phyloP scores from a whole-genome alignment of 2,888 invertebrate genomes.

The Caenorhabditis sinica region DNA sequence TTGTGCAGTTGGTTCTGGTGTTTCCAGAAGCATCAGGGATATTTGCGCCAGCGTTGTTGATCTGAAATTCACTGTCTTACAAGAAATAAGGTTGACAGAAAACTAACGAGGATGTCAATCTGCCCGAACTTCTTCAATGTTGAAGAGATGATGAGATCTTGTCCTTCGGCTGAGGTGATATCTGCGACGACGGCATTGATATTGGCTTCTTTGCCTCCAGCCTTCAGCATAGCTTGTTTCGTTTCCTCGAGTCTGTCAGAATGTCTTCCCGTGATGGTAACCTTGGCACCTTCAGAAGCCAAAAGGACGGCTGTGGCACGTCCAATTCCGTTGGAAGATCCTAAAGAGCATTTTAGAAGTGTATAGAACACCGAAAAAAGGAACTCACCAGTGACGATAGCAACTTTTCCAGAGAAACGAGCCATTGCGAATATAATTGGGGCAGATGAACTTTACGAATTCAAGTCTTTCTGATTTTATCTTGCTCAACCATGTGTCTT shows the following conservation, averaged over 20 bases:
- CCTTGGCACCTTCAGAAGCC: slow-evolving; percentile 51
- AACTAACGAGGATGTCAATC: slow-evolving; percentile 42
- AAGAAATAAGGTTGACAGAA: neutral
- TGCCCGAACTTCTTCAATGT: slow-evolving; percentile 46
- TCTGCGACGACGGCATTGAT: slow-evolving; percentile 19
- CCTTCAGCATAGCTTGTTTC: slow-evolving; percentile 20
- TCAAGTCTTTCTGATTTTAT: neutral
- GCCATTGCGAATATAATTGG: slow-evolving; percentile 4
- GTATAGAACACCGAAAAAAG: neutral
- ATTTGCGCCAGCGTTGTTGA: slow-evolving; percentile 49
- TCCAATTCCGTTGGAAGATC: slow-evolving; percentile 48
- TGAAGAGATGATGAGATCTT: slow-evolving; percentile 21
- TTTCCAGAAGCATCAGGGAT: slow-evolving; percentile 28
- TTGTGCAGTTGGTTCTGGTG: slow-evolving; percentile 8
- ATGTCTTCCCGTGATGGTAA: slow-evolving; percentile 51
- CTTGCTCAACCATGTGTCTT: neutral
- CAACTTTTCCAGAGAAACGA: slow-evolving; percentile 52
- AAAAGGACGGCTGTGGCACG: slow-evolving; percentile 44
- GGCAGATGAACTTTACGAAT: neutral
- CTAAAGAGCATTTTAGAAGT: too few relatives aligned
- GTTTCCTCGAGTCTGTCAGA: slow-evolving; percentile 32
- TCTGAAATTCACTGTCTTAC: slow-evolving; percentile 41
- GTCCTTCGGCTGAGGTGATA: slow-evolving; percentile 24
- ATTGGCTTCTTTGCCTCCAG: slow-evolving; percentile 28
- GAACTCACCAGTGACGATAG: slow-evolving; percentile 33